These are phyloP conservation scores for Machimus rusticus DNA, from an alignment of 2,888 invertebrate species.

Conservation along the genomic window DNA sequence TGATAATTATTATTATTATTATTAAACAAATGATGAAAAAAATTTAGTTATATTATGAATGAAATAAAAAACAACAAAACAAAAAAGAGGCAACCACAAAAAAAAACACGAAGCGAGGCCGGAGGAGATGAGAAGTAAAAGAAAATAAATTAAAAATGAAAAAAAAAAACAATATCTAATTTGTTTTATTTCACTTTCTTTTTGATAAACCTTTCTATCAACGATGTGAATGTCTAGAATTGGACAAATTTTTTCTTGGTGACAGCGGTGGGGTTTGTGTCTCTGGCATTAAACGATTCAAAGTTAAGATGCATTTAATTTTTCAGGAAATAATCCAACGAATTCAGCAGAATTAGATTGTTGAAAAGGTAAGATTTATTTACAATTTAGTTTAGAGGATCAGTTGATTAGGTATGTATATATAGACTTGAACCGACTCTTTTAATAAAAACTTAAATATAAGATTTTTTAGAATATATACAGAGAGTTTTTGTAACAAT, in stretches of 20 bases:
- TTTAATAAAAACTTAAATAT: too few relatives aligned
- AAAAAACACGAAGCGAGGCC: neutral
- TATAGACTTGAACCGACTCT: too few relatives aligned
- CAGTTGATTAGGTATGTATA: neutral
- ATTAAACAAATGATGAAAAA: constrained; percentile 14
- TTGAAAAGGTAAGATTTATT: neutral
- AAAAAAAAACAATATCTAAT: neutral
- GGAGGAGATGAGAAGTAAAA: constrained; percentile 6
- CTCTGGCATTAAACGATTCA: neutral
- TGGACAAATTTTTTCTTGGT: neutral
- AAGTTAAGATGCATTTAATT: neutral
- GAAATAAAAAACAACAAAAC: neutral
- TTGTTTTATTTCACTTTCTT: constrained; percentile 14
- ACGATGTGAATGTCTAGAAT: neutral
- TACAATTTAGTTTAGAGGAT: too few relatives aligned
- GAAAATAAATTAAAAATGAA: constrained; percentile 23
- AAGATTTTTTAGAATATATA: too few relatives aligned
- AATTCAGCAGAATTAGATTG: neutral
- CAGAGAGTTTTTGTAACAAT: too few relatives aligned
- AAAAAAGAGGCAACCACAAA: constrained; percentile 12
- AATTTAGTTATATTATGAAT: constrained; percentile 36
- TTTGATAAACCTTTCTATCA: neutral
- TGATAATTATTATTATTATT: constrained; percentile 37
- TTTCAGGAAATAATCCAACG: neutral
- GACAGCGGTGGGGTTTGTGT: neutral